These are phyloP conservation scores for Chironomus striatipennis DNA, from an alignment of 1,140 invertebrate genomes.

Conservation along the genomic window DNA sequence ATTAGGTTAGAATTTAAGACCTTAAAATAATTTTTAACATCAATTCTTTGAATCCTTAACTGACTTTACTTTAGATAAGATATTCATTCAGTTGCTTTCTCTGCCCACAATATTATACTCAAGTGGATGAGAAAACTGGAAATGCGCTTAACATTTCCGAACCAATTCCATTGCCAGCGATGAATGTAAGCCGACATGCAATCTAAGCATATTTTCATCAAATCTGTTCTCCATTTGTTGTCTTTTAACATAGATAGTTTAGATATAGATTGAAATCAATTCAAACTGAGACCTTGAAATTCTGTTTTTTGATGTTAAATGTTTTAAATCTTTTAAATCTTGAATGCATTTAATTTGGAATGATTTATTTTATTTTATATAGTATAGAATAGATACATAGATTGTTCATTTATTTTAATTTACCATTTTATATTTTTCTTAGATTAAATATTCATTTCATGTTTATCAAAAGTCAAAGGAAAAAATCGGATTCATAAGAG, in stretches of 20 bases:
- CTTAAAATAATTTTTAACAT: background rate
- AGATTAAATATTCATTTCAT: conserved; percentile 56
- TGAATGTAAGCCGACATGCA: conserved; percentile 51
- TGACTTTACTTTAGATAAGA: conserved; percentile 46
- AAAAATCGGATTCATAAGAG: conserved; percentile 44
- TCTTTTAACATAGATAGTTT: no score
- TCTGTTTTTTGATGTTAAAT: background rate
- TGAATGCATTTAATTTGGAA: no score
- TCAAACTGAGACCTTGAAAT: no score
- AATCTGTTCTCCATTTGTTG: no score
- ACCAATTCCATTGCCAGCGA: conserved; percentile 55
- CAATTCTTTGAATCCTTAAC: conserved; percentile 21
- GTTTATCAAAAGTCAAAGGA: conserved; percentile 48
- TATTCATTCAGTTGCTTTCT: conserved; percentile 63
- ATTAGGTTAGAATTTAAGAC: background rate
- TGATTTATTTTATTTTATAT: no score
- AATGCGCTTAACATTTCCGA: conserved; percentile 46
- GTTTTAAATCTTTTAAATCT: no score
- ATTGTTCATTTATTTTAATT: background rate
- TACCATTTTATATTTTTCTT: no score
- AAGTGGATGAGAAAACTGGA: conserved; percentile 50
- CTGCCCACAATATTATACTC: conserved; percentile 49
- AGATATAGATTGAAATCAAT: no score
- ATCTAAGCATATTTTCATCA: no score
- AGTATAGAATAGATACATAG: no score